A percentile compares a stretch with the other conserved stretches of the same genome.
phyloP scores from a whole-genome alignment of 64 coral and sea anemone genomes.

The Actinia equina region DNA sequence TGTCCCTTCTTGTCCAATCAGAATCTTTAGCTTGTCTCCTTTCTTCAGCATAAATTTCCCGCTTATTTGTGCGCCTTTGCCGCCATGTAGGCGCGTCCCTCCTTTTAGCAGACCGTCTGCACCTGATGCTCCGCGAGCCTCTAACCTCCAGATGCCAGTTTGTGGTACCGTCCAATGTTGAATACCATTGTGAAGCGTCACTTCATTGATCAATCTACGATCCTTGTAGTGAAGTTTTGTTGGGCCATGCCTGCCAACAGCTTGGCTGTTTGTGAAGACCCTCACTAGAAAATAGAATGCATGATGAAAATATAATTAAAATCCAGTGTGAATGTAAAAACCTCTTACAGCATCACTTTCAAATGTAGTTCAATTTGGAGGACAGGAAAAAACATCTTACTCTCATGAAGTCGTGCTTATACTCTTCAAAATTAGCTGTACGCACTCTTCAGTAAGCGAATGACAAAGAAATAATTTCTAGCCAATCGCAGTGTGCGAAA shows the following conservation, averaged over 20 bases:
- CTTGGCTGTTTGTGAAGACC: conserved; percentile 63
- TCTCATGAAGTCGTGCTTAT: too few relatives aligned
- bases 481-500: too few relatives aligned
- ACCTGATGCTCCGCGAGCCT: conserved; percentile 86
- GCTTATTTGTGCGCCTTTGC: conserved; percentile 70
- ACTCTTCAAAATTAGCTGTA: too few relatives aligned
- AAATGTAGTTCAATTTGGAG: too few relatives aligned
- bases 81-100: conserved; percentile 56
- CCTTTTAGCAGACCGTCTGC: conserved; percentile 78
- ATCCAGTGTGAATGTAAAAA: too few relatives aligned
- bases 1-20: conserved; percentile 82
- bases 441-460: too few relatives aligned
- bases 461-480: too few relatives aligned
- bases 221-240: conserved; percentile 59
- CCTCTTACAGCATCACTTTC: too few relatives aligned
- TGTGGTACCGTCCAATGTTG: conserved; percentile 88
- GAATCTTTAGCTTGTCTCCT: conserved; percentile 72
- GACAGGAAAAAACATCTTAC: too few relatives aligned
- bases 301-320: not conserved
- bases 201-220: conserved; percentile 60
- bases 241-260: conserved; percentile 65
- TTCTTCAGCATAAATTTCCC: conserved; percentile 72
- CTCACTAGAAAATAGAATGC: conserved; percentile 43
- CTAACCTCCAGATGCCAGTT: conserved; percentile 85
- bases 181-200: conserved; percentile 66